phyloP scores from a whole-genome alignment of 2,113 vertebrate species.

The Cettia cetti region DNA sequence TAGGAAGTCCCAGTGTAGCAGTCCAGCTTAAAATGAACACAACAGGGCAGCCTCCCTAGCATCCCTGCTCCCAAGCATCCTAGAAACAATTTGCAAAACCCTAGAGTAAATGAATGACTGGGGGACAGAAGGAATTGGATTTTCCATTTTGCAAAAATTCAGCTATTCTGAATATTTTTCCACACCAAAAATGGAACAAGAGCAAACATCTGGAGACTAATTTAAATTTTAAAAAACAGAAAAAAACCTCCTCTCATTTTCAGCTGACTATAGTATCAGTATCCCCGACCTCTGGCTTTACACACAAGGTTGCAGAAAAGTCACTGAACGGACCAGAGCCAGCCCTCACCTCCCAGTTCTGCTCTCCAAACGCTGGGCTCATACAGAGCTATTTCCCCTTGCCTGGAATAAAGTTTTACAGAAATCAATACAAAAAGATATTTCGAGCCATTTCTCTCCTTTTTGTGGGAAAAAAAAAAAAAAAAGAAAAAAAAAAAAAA shows the following conservation, averaged over 20 bases:
- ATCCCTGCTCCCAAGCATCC: neutral
- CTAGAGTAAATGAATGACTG: neutral
- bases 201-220: neutral
- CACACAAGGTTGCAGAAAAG: neutral
- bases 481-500: neutral
- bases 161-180: neutral
- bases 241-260: neutral
- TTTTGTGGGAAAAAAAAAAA: accelerated
- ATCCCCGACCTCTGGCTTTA: neutral
- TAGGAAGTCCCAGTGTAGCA: neutral
- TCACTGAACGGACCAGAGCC: neutral
- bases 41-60: neutral
- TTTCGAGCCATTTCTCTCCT: neutral
- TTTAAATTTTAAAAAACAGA: neutral
- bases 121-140: neutral
- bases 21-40: neutral
- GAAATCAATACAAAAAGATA: neutral
- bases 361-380: neutral
- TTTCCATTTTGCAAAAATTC: neutral
- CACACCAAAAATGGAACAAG: neutral
- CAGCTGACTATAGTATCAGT: neutral
- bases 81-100: neutral
- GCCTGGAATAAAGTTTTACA: neutral
- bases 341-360: neutral
- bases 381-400: neutral